Evolutionary conservation across 1,140 invertebrate species (phyloP), one percentile per base, ranked within the genome.

Genomic region (Zaprionus lachaisei): DNA sequence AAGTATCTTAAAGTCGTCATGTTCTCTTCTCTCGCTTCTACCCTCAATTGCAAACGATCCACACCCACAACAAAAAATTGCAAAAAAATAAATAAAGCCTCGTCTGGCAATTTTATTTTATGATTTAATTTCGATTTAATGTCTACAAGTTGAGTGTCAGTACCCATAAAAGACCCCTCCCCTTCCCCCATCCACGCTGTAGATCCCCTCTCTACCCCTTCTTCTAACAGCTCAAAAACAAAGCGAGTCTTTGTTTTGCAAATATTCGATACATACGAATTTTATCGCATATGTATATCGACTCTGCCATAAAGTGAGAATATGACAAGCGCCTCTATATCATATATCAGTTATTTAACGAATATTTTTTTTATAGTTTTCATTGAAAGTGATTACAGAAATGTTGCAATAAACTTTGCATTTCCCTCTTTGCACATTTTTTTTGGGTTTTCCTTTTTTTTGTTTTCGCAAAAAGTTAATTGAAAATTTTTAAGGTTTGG

Each of bases 401-500:
- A 56, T 55, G 67, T 67, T 56, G 22, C 37, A 51, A 63, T 69
- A 51, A 51, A 11, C 65, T 77, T 12, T 62, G 28, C 63, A 60
- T 73, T 80, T 67, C 64, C 26, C 31, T 47, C n/a, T 44, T 28
- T 62, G 38, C 54, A 63, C 24, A 57, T 69, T 81, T 79, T 54
- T 41, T 81, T 79, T 51, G 34, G 2, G 47, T 60, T 80, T 67
- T 64, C 3, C 17, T 20, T 62, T 44, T 62, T 62, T 65, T 74
- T 78, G 62, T 72, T 44, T 49, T 66, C 24, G 75, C 67, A 77
- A 66, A 75, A 89, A 84, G 75, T 89, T 87, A 87, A 87, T 87
- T 81, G 85, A 87, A 87, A 77, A 79, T 79, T 81, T 83, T 81
- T 84, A 89, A 81, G 84, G 85, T 66, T 71, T 47, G 79, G 79